Percentiles rank a stretch among this genome's conserved stretches.
Evolutionary conservation across 2,113 vertebrate genomes (phyloP).

Genomic region (Pogona vitticeps): DNA sequence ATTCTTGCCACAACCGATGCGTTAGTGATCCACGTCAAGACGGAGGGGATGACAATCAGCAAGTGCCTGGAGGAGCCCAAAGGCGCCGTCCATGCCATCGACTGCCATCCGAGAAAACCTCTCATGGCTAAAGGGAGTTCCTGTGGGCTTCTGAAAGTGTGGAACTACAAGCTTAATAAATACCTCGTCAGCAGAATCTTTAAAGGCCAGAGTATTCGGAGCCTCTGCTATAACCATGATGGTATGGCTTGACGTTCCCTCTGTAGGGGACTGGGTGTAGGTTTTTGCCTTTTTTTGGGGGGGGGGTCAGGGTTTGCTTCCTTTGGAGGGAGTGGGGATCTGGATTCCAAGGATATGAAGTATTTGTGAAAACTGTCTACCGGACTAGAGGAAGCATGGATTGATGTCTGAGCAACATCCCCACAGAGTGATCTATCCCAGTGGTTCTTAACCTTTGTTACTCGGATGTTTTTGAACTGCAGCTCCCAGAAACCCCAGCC

Average conservation of each 20-base stretch:
- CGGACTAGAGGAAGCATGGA: no score
- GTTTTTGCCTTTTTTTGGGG: no score
- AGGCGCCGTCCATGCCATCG: conserved; percentile 77
- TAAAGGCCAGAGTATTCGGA: conserved; percentile 75
- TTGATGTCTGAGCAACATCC: no score
- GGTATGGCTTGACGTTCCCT: conserved; percentile 69
- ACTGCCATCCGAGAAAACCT: conserved; percentile 85
- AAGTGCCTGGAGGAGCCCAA: conserved; percentile 79
- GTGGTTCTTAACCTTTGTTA: no score
- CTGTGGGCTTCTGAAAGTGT: conserved; percentile 85
- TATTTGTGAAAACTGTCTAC: no score
- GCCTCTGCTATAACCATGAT: conserved; percentile 84
- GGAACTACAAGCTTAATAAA: conserved; percentile 80
- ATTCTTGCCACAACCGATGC: conserved; percentile 83
- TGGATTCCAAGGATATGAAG: no score
- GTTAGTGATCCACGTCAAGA: conserved; percentile 78
- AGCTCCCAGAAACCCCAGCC: no score
- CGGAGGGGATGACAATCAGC: conserved; percentile 65
- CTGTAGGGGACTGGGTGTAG: background rate
- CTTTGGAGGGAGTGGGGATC: background rate
- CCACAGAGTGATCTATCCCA: no score
- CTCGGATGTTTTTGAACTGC: no score
- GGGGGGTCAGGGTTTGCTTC: background rate
- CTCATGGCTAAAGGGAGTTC: conserved; percentile 80
- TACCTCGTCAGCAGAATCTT: conserved; percentile 80